Percentiles rank a stretch among this genome's conserved stretches.
These are phyloP conservation scores for Dasypus novemcinctus DNA, from an alignment of 2,113 vertebrate species.

Conservation along the genomic window DNA sequence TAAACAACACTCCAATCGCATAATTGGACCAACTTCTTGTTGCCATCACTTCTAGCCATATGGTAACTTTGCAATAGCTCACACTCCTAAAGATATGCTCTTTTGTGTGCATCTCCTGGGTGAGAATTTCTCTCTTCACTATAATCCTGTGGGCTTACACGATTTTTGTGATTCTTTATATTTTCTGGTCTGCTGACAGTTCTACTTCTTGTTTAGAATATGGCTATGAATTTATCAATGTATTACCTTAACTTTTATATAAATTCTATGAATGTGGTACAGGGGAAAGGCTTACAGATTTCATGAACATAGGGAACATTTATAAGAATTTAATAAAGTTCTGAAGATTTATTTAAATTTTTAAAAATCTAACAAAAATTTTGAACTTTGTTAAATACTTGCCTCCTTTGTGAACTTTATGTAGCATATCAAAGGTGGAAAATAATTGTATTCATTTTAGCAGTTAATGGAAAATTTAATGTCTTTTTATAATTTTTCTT, in stretches of 20 bases:
- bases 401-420: not conserved
- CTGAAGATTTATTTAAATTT: not conserved
- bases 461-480: not conserved
- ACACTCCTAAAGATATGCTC: not conserved
- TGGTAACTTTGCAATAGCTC: not conserved
- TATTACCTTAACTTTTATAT: not conserved
- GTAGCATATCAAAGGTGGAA: not conserved
- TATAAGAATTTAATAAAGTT: not conserved
- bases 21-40: not conserved
- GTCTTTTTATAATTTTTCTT: not conserved
- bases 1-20: not conserved
- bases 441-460: not conserved
- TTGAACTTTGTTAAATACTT: not conserved
- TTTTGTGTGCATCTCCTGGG: not conserved
- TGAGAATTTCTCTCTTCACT: not conserved
- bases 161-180: not conserved
- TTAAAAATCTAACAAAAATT: too few species aligned
- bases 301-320: not conserved
- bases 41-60: not conserved
- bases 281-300: not conserved
- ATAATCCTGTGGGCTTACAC: not conserved
- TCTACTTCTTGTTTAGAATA: not conserved
- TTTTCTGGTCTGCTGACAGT: not conserved
- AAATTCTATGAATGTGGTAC: not conserved
- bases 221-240: not conserved